A percentile compares a stretch with the other conserved stretches of the same genome.
Evolutionary conservation across 2,113 vertebrate species (phyloP).

Genomic region (Atherinomorus stipes): DNA sequence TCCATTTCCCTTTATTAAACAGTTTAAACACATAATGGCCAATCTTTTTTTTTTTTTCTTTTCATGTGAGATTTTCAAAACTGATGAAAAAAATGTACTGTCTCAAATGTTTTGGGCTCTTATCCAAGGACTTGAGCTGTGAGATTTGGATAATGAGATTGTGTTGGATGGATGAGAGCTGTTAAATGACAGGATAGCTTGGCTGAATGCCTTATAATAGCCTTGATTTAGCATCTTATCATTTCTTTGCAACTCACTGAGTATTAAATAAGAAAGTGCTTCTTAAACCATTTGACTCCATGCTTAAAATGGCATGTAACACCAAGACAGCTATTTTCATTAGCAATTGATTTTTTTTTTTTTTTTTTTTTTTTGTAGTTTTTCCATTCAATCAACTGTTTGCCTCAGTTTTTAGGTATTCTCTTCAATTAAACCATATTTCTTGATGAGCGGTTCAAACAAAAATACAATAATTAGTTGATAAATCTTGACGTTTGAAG

Average conservation of each 20-base stretch:
- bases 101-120: conserved; percentile 6
- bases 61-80: conserved; percentile 14
- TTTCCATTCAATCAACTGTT: neutral
- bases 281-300: neutral
- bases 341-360: neutral
- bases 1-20: neutral
- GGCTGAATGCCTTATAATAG: conserved; percentile 13
- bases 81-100: neutral
- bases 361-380: neutral
- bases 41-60: neutral
- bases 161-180: conserved; percentile 15
- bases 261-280: neutral
- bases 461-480: neutral
- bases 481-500: too few relatives aligned
- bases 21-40: neutral
- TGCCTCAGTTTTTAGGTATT: neutral
- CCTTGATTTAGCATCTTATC: conserved; percentile 23
- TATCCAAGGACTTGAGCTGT: conserved; percentile 9
- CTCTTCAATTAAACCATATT: neutral
- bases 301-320: neutral
- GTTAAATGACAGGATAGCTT: conserved; percentile 24
- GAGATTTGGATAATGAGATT: conserved; percentile 31
- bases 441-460: neutral
- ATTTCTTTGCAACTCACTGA: neutral
- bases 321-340: neutral